A percentile compares a stretch with the other conserved stretches of the same genome.
Conservation (phyloP, 2,113 vertebrate genomes). For the Montifringilla adamsi region DNA sequence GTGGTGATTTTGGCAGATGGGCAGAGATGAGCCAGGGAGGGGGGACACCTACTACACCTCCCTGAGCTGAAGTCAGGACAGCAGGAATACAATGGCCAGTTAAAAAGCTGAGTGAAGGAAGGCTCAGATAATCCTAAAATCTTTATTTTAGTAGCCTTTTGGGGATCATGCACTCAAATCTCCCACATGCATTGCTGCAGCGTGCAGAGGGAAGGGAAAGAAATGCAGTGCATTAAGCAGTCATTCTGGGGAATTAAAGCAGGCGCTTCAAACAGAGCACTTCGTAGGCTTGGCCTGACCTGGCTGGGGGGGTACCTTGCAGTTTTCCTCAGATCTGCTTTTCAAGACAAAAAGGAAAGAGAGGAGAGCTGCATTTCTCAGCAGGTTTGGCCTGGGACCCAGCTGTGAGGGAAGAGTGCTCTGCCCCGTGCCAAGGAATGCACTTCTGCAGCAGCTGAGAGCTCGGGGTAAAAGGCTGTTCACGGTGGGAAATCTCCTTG, state of each 20-base stretch:
- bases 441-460: not conserved
- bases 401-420: not conserved
- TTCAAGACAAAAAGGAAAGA: not conserved
- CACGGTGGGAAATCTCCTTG: not conserved
- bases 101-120: not conserved
- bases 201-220: not conserved
- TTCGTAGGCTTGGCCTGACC: not conserved
- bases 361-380: not conserved
- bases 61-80: not conserved
- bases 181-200: not conserved
- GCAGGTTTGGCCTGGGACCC: not conserved
- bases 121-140: not conserved
- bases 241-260: conserved; percentile 1
- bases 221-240: not conserved
- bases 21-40: not conserved
- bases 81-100: not conserved
- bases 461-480: not conserved
- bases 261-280: not conserved
- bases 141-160: not conserved
- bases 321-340: not conserved
- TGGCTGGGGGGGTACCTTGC: not conserved
- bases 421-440: not conserved
- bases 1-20: not conserved
- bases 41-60: not conserved
- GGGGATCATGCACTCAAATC: not conserved